Base-by-base conservation (phyloP, 1,140 invertebrate species). In the Cherax quadricarinatus region DNA sequence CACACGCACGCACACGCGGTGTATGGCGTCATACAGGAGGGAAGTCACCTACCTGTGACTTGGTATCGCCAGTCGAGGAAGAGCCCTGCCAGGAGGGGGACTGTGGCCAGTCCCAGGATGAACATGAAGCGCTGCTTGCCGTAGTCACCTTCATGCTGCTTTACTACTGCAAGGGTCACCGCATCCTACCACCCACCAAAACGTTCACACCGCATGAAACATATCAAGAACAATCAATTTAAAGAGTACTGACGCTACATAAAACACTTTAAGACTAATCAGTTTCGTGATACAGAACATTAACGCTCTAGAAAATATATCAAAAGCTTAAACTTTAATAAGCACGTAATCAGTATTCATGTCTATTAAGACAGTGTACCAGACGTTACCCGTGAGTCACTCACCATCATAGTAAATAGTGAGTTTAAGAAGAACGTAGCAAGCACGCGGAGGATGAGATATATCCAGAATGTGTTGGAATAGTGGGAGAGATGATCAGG, bases 101-200 rank as follows among this genome's bases (percentile, higher is more conserved):
- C 97, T 94, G 97, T 96, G 51, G 97, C 97, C 96, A 97, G 97
- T 81, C 97, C 97, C 62, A 98, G 95, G 94, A 97, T 97, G 10
- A 97, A 97, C 95, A 97, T 97, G 86, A 98, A 95, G 92, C 97
- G 95, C 94, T 98, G 97, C 94, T 97, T 96, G 18, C 97, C 97
- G 95, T 83, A 87, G 30, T 84, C 78, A 41, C 78, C 78, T 5
- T 62, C 30, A 12, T 51, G 97, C 94, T 97, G 96, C 94, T 97
- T 97, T 93, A 97, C 97, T 96, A 98, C 97, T 0, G 96, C 97
- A 16, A 98, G 94, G 5, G 97, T 97, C 85, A 97, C 97, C 0
- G 97, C 97, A 95, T 98, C 97, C 80, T 82, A 18, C 16, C 62
- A 16, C 5, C 1, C 12, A 18, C 14, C 14, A 66, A 57, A 57